Percentiles rank a stretch among this genome's conserved stretches.
phyloP scores from a whole-genome alignment of 2,888 invertebrate genomes.

The Mythimna vitellina region DNA sequence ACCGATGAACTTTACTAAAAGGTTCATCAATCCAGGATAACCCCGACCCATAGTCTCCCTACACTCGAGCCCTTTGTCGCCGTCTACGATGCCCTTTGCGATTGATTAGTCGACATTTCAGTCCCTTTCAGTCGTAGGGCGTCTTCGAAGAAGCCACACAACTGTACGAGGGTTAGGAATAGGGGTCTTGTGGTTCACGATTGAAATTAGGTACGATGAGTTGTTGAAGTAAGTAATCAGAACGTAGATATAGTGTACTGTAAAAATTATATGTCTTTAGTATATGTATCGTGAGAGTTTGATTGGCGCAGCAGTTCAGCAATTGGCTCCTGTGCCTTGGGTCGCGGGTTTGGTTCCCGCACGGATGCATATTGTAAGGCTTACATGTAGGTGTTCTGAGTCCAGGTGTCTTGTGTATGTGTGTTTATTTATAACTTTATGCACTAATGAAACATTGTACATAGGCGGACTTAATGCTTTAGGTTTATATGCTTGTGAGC shows the following conservation, averaged over 20 bases:
- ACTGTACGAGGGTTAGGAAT: constrained; percentile 53
- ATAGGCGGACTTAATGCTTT: too few relatives aligned
- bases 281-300: too few relatives aligned
- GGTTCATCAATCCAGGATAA: not conserved
- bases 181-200: constrained; percentile 54
- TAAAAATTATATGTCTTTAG: not conserved
- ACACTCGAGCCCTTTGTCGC: constrained; percentile 78
- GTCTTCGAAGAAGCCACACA: constrained; percentile 81
- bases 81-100: constrained; percentile 82
- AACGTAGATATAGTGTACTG: not conserved
- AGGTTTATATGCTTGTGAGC: too few relatives aligned
- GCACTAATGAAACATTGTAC: too few relatives aligned
- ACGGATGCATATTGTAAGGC: too few relatives aligned
- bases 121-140: constrained; percentile 84
- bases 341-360: too few relatives aligned
- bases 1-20: not conserved
- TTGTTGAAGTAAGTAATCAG: constrained; percentile 42
- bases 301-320: too few relatives aligned
- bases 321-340: too few relatives aligned
- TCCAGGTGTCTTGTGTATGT: too few relatives aligned
- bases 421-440: too few relatives aligned
- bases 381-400: too few relatives aligned
- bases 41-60: constrained; percentile 52
- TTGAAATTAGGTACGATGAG: constrained; percentile 58
- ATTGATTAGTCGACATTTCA: constrained; percentile 89